phyloP scores from a whole-genome alignment of 2,797 vertebrate species.

The Cyclopterus lumpus region DNA sequence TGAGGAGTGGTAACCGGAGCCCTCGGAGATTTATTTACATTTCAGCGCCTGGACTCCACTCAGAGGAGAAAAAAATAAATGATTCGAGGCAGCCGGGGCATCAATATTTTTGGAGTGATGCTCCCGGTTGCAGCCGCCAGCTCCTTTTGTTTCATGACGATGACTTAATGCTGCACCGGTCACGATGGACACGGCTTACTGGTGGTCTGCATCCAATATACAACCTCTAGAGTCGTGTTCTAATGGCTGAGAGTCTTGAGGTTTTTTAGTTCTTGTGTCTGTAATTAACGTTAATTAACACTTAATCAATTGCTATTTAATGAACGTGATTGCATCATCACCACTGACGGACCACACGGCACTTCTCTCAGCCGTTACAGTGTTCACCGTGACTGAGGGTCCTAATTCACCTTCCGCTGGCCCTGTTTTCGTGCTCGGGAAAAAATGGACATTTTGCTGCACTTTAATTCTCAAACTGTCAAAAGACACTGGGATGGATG shows the following conservation, averaged over 20 bases:
- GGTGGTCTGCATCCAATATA: conserved; percentile 16
- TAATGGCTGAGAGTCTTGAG: neutral
- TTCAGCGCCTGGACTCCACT: conserved; percentile 79
- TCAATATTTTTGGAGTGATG: conserved; percentile 80
- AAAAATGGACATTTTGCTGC: neutral
- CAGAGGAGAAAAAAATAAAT: conserved; percentile 68
- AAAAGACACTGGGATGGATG: neutral
- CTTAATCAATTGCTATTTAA: conserved; percentile 62
- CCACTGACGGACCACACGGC: conserved; percentile 24
- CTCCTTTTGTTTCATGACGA: conserved; percentile 63
- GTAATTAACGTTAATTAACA: conserved; percentile 60
- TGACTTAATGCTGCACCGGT: conserved; percentile 57
- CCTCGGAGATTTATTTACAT: conserved; percentile 87
- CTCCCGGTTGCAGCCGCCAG: conserved; percentile 29
- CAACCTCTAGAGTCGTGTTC: conserved; percentile 29
- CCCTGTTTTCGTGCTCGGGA: no score
- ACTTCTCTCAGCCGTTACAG: conserved; percentile 7
- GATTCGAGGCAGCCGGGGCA: conserved; percentile 57
- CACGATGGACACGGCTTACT: neutral
- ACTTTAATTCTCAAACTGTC: neutral
- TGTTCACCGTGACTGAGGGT: neutral
- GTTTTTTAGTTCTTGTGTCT: conserved; percentile 5
- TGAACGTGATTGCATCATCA: conserved; percentile 50
- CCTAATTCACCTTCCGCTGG: neutral
- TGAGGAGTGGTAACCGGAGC: conserved; percentile 84